Evolutionary conservation across 2,797 vertebrate genomes (phyloP).

Genomic region (Podargus strigoides): DNA sequence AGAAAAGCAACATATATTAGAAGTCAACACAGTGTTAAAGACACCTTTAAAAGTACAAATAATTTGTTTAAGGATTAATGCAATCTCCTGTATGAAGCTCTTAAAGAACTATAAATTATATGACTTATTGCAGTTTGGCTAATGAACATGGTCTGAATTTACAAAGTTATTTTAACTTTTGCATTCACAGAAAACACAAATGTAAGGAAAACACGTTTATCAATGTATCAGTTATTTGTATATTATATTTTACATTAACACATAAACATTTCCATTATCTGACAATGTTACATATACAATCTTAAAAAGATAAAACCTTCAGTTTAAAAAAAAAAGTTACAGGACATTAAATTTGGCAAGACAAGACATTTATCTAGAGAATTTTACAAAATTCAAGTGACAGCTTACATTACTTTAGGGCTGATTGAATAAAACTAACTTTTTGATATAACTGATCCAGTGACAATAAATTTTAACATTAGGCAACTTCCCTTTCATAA

Average conservation of each 20-base stretch:
- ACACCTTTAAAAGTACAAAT: not conserved
- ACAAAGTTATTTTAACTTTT: constrained; percentile 37
- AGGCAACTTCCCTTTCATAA: not conserved
- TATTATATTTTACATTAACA: not conserved
- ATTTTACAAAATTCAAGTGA: not conserved
- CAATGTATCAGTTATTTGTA: not conserved
- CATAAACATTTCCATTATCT: not conserved
- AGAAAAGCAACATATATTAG: constrained; percentile 47
- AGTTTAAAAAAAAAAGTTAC: not conserved
- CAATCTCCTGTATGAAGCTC: not conserved
- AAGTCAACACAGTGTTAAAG: not conserved
- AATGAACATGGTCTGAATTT: not conserved
- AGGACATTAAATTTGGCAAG: not conserved
- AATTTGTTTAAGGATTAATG: not conserved
- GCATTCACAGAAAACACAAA: constrained; percentile 14
- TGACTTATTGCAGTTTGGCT: not conserved
- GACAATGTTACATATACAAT: constrained; percentile 22
- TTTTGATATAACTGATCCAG: not conserved
- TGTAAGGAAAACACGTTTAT: not conserved
- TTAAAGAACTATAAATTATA: not conserved
- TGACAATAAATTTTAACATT: not conserved
- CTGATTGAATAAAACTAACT: not conserved
- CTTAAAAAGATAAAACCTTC: not conserved
- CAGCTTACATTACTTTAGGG: not conserved
- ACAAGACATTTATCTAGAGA: not conserved